Evolutionary conservation across 1,140 invertebrate species (phyloP).

Genomic region (Heliconius eleuchia): DNA sequence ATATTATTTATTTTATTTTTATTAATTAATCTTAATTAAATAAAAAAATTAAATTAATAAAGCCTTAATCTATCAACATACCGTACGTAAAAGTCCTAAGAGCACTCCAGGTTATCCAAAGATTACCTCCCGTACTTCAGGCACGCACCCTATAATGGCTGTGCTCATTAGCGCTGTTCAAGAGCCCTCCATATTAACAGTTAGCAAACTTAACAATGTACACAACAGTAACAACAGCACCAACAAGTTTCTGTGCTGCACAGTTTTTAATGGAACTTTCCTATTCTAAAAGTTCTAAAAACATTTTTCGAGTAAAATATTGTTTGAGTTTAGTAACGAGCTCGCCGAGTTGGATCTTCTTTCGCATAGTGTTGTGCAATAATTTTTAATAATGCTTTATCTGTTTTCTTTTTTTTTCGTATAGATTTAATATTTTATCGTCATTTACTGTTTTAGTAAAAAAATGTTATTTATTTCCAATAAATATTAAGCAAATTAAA

Average conservation of each 20-base stretch:
- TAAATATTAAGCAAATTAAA: no score
- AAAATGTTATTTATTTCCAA: no score
- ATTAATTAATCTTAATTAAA: no score
- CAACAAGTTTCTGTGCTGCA: constrained; percentile 39
- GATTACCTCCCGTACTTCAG: constrained; percentile 33
- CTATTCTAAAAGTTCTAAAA: constrained; percentile 42
- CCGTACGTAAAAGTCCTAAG: constrained; percentile 18
- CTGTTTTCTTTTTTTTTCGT: not conserved
- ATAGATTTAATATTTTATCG: not conserved
- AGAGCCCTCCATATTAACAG: constrained; percentile 52
- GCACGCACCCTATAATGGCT: constrained; percentile 59
- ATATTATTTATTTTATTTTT: no score
- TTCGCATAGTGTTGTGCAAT: constrained; percentile 18
- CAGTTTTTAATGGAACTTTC: constrained; percentile 51
- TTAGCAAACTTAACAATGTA: constrained; percentile 51
- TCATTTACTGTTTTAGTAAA: not conserved
- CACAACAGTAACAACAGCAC: constrained; percentile 47
- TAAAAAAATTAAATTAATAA: not conserved
- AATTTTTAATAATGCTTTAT: constrained; percentile 17
- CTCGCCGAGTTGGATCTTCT: constrained; percentile 22
- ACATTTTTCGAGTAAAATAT: constrained; percentile 34
- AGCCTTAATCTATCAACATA: not conserved
- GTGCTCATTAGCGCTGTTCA: constrained; percentile 59
- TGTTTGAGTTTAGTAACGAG: constrained; percentile 37
- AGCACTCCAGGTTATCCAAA: constrained; percentile 26